phyloP scores from a whole-genome alignment of 1,140 invertebrate species.

The Hyposmocoma kahamanoa region DNA sequence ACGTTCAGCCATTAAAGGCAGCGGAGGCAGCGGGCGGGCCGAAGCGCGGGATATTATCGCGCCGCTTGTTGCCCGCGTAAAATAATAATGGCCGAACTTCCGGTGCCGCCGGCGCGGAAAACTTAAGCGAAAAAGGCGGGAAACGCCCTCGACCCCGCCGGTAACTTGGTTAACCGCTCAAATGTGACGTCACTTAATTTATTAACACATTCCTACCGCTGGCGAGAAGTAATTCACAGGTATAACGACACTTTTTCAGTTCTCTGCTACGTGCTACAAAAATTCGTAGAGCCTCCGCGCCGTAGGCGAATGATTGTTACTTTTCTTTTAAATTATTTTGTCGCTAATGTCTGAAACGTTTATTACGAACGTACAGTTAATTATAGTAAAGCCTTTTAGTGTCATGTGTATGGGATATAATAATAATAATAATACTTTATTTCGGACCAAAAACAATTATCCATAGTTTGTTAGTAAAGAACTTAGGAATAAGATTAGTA shows the following conservation, averaged over 20 bases:
- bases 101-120: constrained; percentile 62
- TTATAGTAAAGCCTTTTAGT: too few relatives aligned
- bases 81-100: constrained; percentile 75
- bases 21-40: constrained; percentile 39
- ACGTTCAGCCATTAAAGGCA: constrained; percentile 63
- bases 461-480: too few relatives aligned
- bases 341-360: too few relatives aligned
- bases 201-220: constrained; percentile 59
- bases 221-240: constrained; percentile 37
- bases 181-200: constrained; percentile 70
- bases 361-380: too few relatives aligned
- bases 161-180: constrained; percentile 56
- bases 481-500: too few relatives aligned
- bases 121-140: constrained; percentile 64
- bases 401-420: too few relatives aligned
- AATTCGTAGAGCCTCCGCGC: constrained; percentile 14
- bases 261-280: constrained; percentile 32
- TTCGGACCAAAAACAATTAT: too few relatives aligned
- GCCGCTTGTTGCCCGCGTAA: constrained; percentile 75
- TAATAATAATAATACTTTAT: too few relatives aligned
- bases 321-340: too few relatives aligned
- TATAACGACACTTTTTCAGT: constrained; percentile 50
- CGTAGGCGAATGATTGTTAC: constrained; percentile 3
- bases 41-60: constrained; percentile 70
- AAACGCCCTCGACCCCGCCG: constrained; percentile 40